Evolutionary conservation across 2,113 vertebrate species (phyloP), one percentile per base, ranked within the genome.

Genomic region (Anhinga anhinga): DNA sequence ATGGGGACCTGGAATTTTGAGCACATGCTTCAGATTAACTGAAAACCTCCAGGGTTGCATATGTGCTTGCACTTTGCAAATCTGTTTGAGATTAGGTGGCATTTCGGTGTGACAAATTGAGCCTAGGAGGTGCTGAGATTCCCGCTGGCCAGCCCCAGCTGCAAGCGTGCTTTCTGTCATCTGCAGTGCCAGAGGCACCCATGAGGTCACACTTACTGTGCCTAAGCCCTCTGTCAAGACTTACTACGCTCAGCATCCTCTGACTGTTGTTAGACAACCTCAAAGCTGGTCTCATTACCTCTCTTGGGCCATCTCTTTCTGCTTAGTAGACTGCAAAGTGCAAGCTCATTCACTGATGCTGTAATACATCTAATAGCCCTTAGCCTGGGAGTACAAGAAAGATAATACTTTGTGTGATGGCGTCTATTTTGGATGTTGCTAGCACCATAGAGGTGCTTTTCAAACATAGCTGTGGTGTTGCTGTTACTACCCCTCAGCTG

Each of bases 1-100:
- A 36, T 21, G 25, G 11, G 66, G 36, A 69, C 36, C 36, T 77
- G 88, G 85, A 93, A 56, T 93, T 92, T 56, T 89, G 70, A 95
- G 47, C 30, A 47, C 50, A 17, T 62, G 53, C 20, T 82, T 74
- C n/a, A 82, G 83, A 67, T 95, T 44, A 86, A n/a, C 49, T 66
- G 89, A 22, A 86, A 79, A 26, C 50, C 32, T 52, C 63, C 26
- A 23, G 62, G 13, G 18, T 4, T 55, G 25, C 1, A 1, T 25
- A 7, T 20, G 63, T 86, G 59, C 92, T 78, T 59, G 59, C 34
- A 2, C 38, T 86, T 21, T 8, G 82, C 55, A 73, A 70, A 71
- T 34, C 80, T 69, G 42, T 21, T 59, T 34, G 83, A 61, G 69
- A 40, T 63, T 5, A 59, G 50, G 32, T 56, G 72, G 69, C 30